Conservation (phyloP, 2,888 invertebrate genomes). For the Scaptomyza tumidula region DNA sequence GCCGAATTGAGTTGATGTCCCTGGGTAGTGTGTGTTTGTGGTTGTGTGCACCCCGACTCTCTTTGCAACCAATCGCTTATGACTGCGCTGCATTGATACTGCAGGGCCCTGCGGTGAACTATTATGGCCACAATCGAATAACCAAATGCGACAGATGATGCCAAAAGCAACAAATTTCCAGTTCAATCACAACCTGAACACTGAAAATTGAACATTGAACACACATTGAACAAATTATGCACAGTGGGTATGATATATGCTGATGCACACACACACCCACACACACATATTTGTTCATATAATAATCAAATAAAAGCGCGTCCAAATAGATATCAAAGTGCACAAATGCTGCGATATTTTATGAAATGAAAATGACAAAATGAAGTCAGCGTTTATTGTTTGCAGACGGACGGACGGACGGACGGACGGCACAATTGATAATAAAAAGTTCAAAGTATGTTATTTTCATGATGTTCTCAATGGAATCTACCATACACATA, state of each 20-base stretch:
- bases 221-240: background rate
- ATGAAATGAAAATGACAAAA: conserved; percentile 75
- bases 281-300: conserved; percentile 7
- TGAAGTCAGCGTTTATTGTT: conserved; percentile 72
- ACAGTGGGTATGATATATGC: conserved; percentile 7
- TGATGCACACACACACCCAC: conserved; percentile 1
- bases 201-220: background rate
- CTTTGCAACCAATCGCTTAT: background rate
- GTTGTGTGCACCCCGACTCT: conserved; percentile 23
- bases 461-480: conserved; percentile 69
- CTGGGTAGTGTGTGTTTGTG: conserved; percentile 29
- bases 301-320: conserved; percentile 57
- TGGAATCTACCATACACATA: conserved; percentile 54
- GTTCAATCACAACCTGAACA: conserved; percentile 31
- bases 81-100: conserved; percentile 44
- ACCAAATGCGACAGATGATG: conserved; percentile 53
- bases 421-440: too few species aligned
- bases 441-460: conserved; percentile 76
- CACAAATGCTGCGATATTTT: conserved; percentile 58
- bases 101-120: conserved; percentile 52
- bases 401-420: conserved; percentile 56
- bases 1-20: conserved; percentile 11
- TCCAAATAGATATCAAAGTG: conserved; percentile 26
- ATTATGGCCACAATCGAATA: conserved; percentile 75
- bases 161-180: conserved; percentile 4